These are phyloP conservation scores for Brenthis ino DNA, from an alignment of 2,888 invertebrate species.

Conservation along the genomic window DNA sequence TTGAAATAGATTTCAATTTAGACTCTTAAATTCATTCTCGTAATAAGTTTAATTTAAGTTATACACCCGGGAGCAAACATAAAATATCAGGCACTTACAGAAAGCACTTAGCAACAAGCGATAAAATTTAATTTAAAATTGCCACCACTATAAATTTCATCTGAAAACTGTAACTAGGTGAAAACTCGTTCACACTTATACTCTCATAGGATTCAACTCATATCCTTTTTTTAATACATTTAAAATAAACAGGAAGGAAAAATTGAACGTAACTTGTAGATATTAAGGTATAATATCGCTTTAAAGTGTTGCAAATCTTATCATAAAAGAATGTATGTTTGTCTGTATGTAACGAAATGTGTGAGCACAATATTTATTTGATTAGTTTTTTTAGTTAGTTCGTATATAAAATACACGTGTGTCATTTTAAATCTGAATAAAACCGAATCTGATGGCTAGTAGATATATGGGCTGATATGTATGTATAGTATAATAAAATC, in stretches of 20 bases:
- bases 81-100: conserved; percentile 36
- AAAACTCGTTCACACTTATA: conserved; percentile 57
- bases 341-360: too few relatives aligned
- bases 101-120: conserved; percentile 40
- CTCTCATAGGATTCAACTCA: conserved; percentile 56
- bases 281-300: not conserved
- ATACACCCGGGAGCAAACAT: conserved; percentile 22
- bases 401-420: too few relatives aligned
- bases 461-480: too few relatives aligned
- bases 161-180: conserved; percentile 55
- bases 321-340: too few relatives aligned
- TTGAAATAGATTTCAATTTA: conserved; percentile 15
- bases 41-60: conserved; percentile 26
- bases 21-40: conserved; percentile 10
- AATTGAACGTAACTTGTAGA: not conserved
- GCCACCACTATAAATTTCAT: conserved; percentile 47
- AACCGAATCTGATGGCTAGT: too few relatives aligned
- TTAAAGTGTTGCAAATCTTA: too few relatives aligned
- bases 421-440: too few relatives aligned
- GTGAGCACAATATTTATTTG: too few relatives aligned
- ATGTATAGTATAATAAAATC: not conserved
- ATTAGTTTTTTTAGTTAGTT: too few relatives aligned
- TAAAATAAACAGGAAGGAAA: conserved; percentile 15
- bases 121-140: conserved; percentile 44
- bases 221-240: conserved; percentile 42